A percentile compares a stretch with the other conserved stretches of the same genome.
Conservation (phyloP, 2,113 vertebrate species). For the Forbesichthys papilliferus region DNA sequence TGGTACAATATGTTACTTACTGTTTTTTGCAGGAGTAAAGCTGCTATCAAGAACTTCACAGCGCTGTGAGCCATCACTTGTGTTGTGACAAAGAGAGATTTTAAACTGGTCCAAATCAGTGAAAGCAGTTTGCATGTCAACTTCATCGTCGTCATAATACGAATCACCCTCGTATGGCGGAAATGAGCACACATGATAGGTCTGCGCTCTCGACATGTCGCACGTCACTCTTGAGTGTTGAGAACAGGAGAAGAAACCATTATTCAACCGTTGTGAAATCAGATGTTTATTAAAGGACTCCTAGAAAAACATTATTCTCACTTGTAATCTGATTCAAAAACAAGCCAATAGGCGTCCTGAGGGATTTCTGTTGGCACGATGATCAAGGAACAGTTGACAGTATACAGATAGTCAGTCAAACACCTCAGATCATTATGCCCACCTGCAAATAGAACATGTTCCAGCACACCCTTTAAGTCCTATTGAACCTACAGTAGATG, state of each 20-base stretch:
- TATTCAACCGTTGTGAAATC: background rate
- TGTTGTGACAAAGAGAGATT: constrained; percentile 51
- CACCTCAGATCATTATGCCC: constrained; percentile 40
- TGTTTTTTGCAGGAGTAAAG: constrained; percentile 19
- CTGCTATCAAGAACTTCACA: constrained; percentile 20
- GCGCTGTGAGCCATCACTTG: constrained; percentile 3
- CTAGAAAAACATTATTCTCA: constrained; percentile 21
- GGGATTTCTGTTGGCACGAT: background rate
- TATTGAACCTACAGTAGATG: background rate
- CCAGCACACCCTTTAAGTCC: background rate
- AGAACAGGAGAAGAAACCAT: background rate
- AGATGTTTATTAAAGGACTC: background rate
- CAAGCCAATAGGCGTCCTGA: constrained; percentile 37
- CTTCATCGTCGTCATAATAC: rapidly evolving
- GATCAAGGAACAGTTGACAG: constrained; percentile 61
- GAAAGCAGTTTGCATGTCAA: background rate
- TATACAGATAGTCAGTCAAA: constrained; percentile 61
- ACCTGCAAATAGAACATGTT: constrained; percentile 17
- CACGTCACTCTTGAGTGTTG: constrained; percentile 2
- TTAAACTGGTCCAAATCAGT: background rate
- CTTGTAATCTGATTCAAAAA: rapidly evolving
- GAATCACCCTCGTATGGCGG: background rate
- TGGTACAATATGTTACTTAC: constrained; percentile 42
- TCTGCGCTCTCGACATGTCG: no score
- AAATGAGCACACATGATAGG: no score